These are phyloP conservation scores for Lutraria lutraria DNA, from an alignment of 2,888 invertebrate genomes.

Conservation along the genomic window DNA sequence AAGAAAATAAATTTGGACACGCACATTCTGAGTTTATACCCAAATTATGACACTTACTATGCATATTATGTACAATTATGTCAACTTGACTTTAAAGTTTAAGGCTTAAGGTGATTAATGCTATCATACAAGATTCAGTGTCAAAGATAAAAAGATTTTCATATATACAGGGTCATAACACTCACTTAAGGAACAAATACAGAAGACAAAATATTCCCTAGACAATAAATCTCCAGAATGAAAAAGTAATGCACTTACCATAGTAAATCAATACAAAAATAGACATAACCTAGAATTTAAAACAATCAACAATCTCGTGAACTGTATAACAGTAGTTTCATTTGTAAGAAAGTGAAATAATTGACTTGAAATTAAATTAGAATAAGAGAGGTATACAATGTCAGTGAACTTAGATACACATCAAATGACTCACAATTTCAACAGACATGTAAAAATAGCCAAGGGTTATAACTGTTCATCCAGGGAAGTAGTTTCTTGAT, in stretches of 20 bases:
- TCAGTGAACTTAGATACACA: too few relatives aligned
- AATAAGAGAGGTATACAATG: not conserved
- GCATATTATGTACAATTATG: not conserved
- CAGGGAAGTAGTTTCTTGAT: too few relatives aligned
- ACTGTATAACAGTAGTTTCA: not conserved
- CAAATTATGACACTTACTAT: too few relatives aligned
- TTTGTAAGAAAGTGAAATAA: not conserved
- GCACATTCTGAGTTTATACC: too few relatives aligned
- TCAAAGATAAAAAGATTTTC: not conserved
- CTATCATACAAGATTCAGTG: not conserved
- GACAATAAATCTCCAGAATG: not conserved
- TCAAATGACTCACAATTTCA: too few relatives aligned
- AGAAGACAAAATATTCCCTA: not conserved
- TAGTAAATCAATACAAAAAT: conserved; percentile 9
- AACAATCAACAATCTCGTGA: not conserved
- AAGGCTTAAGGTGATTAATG: not conserved
- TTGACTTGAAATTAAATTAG: not conserved
- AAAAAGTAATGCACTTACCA: not conserved
- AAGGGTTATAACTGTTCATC: too few relatives aligned
- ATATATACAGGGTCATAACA: not conserved
- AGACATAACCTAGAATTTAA: conserved; percentile 4
- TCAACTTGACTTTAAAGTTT: not conserved
- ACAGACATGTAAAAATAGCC: too few relatives aligned
- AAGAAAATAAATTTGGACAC: too few relatives aligned
- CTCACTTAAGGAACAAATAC: not conserved